Conservation (phyloP, 1,140 invertebrate species). For the Zaprionus nigranus region DNA sequence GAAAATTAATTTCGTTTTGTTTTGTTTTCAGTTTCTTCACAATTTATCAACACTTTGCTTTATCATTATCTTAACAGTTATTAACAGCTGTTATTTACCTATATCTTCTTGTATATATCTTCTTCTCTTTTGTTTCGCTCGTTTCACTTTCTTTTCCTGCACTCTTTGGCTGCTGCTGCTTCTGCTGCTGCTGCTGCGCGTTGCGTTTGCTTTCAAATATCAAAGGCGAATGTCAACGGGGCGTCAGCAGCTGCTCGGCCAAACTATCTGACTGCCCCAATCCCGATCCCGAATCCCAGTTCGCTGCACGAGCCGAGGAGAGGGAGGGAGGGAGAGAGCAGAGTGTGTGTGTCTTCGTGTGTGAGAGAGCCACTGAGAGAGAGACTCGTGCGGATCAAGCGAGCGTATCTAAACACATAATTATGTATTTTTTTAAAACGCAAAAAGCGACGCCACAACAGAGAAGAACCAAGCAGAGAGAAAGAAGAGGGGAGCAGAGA, state of each 20-base stretch:
- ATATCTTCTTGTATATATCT: constrained; percentile 39
- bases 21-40: constrained; percentile 16
- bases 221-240: constrained; percentile 71
- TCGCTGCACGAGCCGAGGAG: not conserved
- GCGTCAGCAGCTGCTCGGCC: constrained; percentile 52
- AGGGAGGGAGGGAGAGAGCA: not conserved
- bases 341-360: no score
- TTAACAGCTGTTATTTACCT: constrained; percentile 52
- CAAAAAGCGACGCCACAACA: constrained; percentile 60
- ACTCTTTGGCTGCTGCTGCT: constrained; percentile 55
- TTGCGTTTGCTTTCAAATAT: constrained; percentile 77
- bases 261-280: constrained; percentile 51
- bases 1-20: constrained; percentile 28
- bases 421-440: constrained; percentile 83
- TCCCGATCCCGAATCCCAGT: constrained; percentile 16
- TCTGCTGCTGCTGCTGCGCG: constrained; percentile 43
- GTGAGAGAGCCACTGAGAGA: constrained; percentile 7
- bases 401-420: constrained; percentile 78
- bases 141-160: constrained; percentile 72
- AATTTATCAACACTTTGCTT: constrained; percentile 39
- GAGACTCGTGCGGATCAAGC: constrained; percentile 22
- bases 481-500: not conserved
- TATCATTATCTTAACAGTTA: constrained; percentile 24
- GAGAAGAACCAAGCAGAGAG: constrained; percentile 4
- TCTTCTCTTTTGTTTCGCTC: constrained; percentile 6